Conservation (phyloP, 2,888 invertebrate genomes). For the Sinopyrophorus schimmeli region DNA sequence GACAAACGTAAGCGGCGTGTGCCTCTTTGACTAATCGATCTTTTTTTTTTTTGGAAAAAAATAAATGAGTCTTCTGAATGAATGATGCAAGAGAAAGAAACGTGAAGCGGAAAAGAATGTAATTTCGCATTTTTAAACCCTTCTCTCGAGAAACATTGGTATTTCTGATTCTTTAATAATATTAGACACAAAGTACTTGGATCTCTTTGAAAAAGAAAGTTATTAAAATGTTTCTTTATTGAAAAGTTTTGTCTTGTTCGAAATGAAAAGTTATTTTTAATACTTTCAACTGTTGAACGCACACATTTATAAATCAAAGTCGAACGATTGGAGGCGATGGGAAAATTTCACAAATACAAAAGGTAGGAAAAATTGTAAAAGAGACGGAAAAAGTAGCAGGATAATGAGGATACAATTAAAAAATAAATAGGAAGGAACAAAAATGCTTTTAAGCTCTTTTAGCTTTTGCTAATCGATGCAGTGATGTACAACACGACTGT, state of each 20-base stretch:
- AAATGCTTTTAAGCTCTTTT: constrained; percentile 41
- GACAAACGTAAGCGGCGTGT: too few species aligned
- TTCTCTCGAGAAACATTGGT: constrained; percentile 29
- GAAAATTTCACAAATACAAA: constrained; percentile 5
- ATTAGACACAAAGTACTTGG: constrained; percentile 34
- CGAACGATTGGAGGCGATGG: too few species aligned
- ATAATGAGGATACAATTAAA: constrained; percentile 35
- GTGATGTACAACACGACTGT: constrained; percentile 33
- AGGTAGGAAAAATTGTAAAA: constrained; percentile 8
- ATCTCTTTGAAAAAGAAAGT: constrained; percentile 37
- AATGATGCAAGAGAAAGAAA: constrained; percentile 19
- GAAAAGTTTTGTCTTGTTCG: constrained; percentile 32
- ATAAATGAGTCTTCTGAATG: background rate
- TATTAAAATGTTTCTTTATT: constrained; percentile 37
- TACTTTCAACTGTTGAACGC: background rate
- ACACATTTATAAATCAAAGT: too few species aligned
- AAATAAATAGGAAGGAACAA: constrained; percentile 38
- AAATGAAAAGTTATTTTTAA: constrained; percentile 23
- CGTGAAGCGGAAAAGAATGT: constrained; percentile 24
- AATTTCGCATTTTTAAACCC: constrained; percentile 31
- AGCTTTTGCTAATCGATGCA: constrained; percentile 37
- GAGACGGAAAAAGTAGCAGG: constrained; percentile 21
- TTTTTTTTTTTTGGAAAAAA: too few species aligned
- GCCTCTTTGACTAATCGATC: too few species aligned
- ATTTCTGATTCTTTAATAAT: constrained; percentile 38